Percentiles rank a stretch among this genome's conserved stretches.
These are phyloP conservation scores for Drosophila atroscutellata DNA, from an alignment of 2,888 invertebrate species.

Conservation along the genomic window DNA sequence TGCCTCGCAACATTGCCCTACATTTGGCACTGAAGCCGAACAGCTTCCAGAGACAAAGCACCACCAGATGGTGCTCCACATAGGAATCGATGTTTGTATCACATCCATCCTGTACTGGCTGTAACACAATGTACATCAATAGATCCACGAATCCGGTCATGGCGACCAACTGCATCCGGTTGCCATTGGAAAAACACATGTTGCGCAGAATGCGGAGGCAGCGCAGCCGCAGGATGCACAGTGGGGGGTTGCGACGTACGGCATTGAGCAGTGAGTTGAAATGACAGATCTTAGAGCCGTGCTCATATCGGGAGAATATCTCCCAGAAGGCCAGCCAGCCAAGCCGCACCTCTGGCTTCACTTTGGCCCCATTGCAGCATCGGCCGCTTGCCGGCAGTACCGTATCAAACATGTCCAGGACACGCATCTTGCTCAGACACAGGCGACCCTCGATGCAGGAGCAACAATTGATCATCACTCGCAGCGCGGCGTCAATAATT, in stretches of 20 bases:
- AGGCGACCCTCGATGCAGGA: no score
- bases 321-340: constrained; percentile 84
- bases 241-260: constrained; percentile 60
- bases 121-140: constrained; percentile 64
- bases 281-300: constrained; percentile 76
- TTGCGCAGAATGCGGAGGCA: constrained; percentile 82
- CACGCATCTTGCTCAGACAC: constrained; percentile 66
- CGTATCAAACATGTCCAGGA: constrained; percentile 80
- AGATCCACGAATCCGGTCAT: constrained; percentile 70
- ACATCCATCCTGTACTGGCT: constrained; percentile 29
- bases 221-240: constrained; percentile 57
- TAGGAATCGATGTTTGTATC: constrained; percentile 36
- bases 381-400: constrained; percentile 74
- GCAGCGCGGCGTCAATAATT: constrained; percentile 60
- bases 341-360: constrained; percentile 63
- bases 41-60: constrained; percentile 81
- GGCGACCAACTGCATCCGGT: constrained; percentile 76
- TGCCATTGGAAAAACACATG: constrained; percentile 81
- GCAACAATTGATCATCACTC: constrained; percentile 82
- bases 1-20: constrained; percentile 61
- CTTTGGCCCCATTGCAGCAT: constrained; percentile 57
- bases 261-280: constrained; percentile 71
- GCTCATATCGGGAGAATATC: constrained; percentile 52
- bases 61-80: constrained; percentile 79
- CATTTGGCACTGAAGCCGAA: constrained; percentile 82